Percentiles rank a stretch among this genome's conserved stretches.
Conservation (phyloP, 2,888 invertebrate genomes). For the Cerceris rybyensis region DNA sequence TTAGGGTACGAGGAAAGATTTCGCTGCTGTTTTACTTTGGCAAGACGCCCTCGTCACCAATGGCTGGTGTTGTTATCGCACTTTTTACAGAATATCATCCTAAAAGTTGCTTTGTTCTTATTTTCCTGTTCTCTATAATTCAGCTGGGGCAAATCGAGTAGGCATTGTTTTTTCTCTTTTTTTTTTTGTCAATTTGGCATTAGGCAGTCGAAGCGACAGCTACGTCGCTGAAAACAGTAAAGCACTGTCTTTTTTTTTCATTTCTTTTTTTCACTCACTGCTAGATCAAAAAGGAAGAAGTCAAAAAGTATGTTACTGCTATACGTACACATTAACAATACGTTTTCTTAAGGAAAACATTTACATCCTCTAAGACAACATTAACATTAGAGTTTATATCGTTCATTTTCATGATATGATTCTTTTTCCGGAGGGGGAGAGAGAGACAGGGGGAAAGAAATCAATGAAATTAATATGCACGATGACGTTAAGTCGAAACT, state of each 20-base stretch:
- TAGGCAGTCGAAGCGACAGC: slow-evolving; percentile 76
- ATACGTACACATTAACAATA: slow-evolving; percentile 33
- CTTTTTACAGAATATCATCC: slow-evolving; percentile 32
- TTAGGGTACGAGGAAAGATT: slow-evolving; percentile 37
- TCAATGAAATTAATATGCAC: slow-evolving; percentile 11
- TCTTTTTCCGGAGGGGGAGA: slow-evolving; percentile 4
- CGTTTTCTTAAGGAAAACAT: slow-evolving; percentile 36
- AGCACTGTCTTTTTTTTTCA: slow-evolving; percentile 28
- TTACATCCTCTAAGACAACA: slow-evolving; percentile 26
- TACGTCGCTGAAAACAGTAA: slow-evolving; percentile 50
- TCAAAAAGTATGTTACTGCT: slow-evolving; percentile 43
- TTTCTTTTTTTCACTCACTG: slow-evolving; percentile 18
- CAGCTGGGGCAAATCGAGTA: slow-evolving; percentile 36
- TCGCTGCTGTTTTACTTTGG: slow-evolving; percentile 49
- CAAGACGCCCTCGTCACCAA: slow-evolving; percentile 43
- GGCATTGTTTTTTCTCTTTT: slow-evolving; percentile 22
- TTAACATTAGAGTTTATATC: slow-evolving; percentile 25
- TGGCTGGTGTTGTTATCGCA: slow-evolving; percentile 26
- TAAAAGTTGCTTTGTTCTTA: slow-evolving; percentile 26
- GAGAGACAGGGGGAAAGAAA: slow-evolving; percentile 6
- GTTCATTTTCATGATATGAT: slow-evolving; percentile 47
- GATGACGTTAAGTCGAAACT: neutral
- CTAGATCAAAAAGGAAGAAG: slow-evolving; percentile 48
- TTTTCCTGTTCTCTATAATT: slow-evolving; percentile 5
- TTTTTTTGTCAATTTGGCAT: slow-evolving; percentile 75